Evolutionary conservation across 2,888 invertebrate species (phyloP), one percentile per base, ranked within the genome.

Genomic region (Dinocampus coccinellae): DNA sequence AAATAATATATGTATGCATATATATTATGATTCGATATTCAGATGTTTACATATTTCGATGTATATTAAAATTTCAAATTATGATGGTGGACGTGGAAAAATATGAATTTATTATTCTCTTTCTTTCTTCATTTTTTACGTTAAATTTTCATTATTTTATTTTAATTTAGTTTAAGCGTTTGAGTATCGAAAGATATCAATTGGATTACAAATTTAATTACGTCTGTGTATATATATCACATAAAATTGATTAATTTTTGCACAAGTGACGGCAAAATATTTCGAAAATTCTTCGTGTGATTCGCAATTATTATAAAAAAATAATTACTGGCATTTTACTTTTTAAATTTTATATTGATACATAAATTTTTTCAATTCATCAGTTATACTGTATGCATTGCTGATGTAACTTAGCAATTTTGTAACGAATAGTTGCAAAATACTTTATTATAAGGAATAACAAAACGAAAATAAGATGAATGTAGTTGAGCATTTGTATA

Each of bases 241-340:
- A 7, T 16, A 47, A n/a, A 47, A 47, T n/a, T 47, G 47, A n/a
- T 47, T 16, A 20, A 47, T 4, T 47, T 16, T 16, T 4, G 3
- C 6, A 47, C 3, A 9, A 47, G 7, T n/a, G 20, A 47, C 16
- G 16, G 16, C 16, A 16, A 6, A 47, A n/a, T 47, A 2, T 16
- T 58, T 70, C 52, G 42, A 52, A 68, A 29, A 63, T 72, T 67
- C 71, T 42, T 73, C 75, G 75, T 70, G 72, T 63, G 72, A 72
- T 75, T 75, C 75, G 75, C 75, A 73, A 75, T 73, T 73, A 73
- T 73, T 73, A 75, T 73, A 73, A 73, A 63, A 69, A 72, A 6
- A 55, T 55, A 55, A 7, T 24, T 26, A 3, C n/a, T 13, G 11
- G 1, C 10, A 24, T 24, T 10, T 10, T 24, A 47, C 3, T 11